Percentiles rank a stretch among this genome's conserved stretches.
Conservation (phyloP, 2,797 vertebrate species). For the Brachymystax lenok region DNA sequence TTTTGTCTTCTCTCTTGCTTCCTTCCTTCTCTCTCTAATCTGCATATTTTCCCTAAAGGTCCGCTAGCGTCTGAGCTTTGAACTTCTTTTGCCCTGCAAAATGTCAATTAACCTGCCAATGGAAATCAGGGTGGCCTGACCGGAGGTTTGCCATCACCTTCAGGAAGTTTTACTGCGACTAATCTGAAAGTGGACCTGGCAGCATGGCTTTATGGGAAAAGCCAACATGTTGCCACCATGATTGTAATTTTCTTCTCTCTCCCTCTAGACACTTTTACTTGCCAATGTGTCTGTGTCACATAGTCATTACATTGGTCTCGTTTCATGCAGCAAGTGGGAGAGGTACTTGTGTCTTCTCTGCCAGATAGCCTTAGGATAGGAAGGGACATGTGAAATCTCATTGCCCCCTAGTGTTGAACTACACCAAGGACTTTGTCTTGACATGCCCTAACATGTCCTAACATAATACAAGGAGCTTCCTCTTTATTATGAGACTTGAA, state of each 20-base stretch:
- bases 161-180: neutral
- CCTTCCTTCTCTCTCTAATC: conserved; percentile 46
- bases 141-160: neutral
- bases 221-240: neutral
- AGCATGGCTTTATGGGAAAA: neutral
- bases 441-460: neutral
- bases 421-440: neutral
- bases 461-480: neutral
- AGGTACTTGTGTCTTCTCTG: conserved; percentile 39
- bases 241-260: neutral
- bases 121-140: conserved; percentile 15
- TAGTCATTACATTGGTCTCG: conserved; percentile 51
- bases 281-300: conserved; percentile 30
- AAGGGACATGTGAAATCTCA: conserved; percentile 38
- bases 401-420: conserved; percentile 64
- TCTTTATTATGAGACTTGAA: neutral
- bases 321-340: conserved; percentile 49
- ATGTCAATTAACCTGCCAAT: conserved; percentile 27
- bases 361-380: conserved; percentile 28
- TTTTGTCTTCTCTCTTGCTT: conserved; percentile 12
- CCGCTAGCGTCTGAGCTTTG: conserved; percentile 29
- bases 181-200: neutral
- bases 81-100: conserved; percentile 27
- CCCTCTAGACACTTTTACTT: neutral
- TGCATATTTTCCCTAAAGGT: conserved; percentile 33